Percentiles rank a stretch among this genome's conserved stretches.
Evolutionary conservation across 2,113 vertebrate species (phyloP).

Genomic region (Apus apus): DNA sequence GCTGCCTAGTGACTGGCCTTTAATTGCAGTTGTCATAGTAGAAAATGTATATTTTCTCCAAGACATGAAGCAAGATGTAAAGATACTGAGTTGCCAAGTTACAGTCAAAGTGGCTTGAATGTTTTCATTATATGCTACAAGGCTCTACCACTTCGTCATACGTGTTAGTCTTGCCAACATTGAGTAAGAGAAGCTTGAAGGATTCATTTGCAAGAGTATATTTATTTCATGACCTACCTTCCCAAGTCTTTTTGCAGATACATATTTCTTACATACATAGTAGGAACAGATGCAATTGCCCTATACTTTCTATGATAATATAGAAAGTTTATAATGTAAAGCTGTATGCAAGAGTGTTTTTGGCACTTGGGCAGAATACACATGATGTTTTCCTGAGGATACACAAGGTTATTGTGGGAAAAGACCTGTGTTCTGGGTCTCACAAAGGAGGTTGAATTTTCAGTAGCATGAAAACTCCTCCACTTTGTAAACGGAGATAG

Average conservation of each 20-base stretch:
- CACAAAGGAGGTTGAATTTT: background rate
- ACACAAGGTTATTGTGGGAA: background rate
- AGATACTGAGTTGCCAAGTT: background rate
- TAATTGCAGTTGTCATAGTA: background rate
- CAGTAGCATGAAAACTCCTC: background rate
- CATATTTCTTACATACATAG: background rate
- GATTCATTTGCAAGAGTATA: background rate
- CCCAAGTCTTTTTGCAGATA: background rate
- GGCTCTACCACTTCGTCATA: background rate
- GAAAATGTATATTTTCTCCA: background rate
- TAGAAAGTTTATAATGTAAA: background rate
- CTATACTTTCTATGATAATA: background rate
- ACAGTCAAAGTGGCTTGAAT: background rate
- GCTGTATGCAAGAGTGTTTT: too few relatives aligned
- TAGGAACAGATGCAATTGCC: background rate
- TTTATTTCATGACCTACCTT: background rate
- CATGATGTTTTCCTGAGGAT: background rate
- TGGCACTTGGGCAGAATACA: background rate
- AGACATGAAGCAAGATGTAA: background rate
- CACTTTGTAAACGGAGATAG: background rate
- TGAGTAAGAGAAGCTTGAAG: background rate
- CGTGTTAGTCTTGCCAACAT: background rate
- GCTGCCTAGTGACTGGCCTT: background rate
- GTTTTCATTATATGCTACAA: background rate
- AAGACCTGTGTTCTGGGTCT: background rate